Evolutionary conservation across 2,888 invertebrate genomes (phyloP), one percentile per base, ranked within the genome.

Genomic region (Tenthredo mesomela): DNA sequence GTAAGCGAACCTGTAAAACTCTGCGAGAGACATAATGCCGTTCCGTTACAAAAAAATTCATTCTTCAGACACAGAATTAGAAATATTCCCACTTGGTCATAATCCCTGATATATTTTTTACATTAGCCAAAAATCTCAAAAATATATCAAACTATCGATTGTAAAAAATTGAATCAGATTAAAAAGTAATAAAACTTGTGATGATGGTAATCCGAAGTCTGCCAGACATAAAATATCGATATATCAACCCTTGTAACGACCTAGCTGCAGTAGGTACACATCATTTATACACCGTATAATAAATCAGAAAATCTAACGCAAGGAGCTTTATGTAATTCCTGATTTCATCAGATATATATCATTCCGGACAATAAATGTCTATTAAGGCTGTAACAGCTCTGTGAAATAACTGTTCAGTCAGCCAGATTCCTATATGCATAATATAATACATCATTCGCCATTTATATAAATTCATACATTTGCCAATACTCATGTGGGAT

Each of bases 291-390:
- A 21, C 4, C 2, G 43, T 73, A 73, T 73, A 43, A 73, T 25
- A 25, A 73, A 43, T 43, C 43, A 21, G 7, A 6, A 43, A 73
- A 73, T 73, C 43, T 6, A 73, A 12, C 73, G 40, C 43, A 73
- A 73, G 21, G 12, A 73, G 73, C 43, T 40, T 73, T 21, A 43
- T 43, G 21, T 40, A 21, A 73, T 43, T 73, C 43, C 21, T 43
- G 43, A 43, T 73, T 43, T 40, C 12, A 73, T 40, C 73, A 73
- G 9, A 67, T 43, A 73, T 43, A 73, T 73, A 25, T 40, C 43
- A 21, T 21, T 12, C 21, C 73, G 73, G 12, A 73, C 18, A 25
- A 73, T 73, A 43, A 67, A 67, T 67, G 67, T 67, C 67, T 25
- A 15, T 67, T 15, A 18, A 33, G 33, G 10, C 67, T 15, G 67